A percentile compares a stretch with the other conserved stretches of the same genome.
Evolutionary conservation across 37 sponge, comb jelly and placozoan species (phyloP).

Genomic region (Agelas oroides): DNA sequence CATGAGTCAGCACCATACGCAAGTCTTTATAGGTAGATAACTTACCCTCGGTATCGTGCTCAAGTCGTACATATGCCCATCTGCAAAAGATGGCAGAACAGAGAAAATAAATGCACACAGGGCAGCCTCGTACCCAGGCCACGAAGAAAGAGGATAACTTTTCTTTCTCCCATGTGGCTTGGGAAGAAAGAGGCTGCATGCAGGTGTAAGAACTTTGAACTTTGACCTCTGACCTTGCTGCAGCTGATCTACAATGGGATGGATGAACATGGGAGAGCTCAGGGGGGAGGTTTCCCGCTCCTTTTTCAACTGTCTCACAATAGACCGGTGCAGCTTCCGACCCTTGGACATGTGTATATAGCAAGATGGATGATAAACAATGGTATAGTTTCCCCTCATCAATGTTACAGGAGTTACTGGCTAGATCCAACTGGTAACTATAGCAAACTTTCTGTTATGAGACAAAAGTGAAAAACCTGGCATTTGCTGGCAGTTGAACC

Average conservation of each 20-base stretch:
- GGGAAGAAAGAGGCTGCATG: no score
- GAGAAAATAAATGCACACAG: no score
- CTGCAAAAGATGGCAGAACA: slow-evolving; percentile 15
- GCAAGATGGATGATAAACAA: no score
- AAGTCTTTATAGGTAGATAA: background rate
- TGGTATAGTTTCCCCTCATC: no score
- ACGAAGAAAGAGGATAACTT: no score
- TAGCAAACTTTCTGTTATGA: no score
- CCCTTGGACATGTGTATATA: slow-evolving; percentile 31
- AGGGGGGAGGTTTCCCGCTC: background rate
- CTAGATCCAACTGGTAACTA: no score
- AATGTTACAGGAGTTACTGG: no score
- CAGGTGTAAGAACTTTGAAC: background rate
- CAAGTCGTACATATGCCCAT: slow-evolving; percentile 70
- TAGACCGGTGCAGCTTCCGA: slow-evolving; percentile 52
- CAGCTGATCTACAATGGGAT: slow-evolving; percentile 38
- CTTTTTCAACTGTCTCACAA: slow-evolving; percentile 43
- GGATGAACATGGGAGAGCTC: slow-evolving; percentile 19
- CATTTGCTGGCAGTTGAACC: no score
- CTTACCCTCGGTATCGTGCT: slow-evolving; percentile 61
- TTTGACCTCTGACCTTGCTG: slow-evolving; percentile 21
- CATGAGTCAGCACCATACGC: background rate
- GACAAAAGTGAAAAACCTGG: no score
- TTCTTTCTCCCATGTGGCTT: background rate
- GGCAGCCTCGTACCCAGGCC: no score